These are phyloP conservation scores for Lydus trimaculatus DNA, from an alignment of 2,888 invertebrate genomes.

Conservation along the genomic window DNA sequence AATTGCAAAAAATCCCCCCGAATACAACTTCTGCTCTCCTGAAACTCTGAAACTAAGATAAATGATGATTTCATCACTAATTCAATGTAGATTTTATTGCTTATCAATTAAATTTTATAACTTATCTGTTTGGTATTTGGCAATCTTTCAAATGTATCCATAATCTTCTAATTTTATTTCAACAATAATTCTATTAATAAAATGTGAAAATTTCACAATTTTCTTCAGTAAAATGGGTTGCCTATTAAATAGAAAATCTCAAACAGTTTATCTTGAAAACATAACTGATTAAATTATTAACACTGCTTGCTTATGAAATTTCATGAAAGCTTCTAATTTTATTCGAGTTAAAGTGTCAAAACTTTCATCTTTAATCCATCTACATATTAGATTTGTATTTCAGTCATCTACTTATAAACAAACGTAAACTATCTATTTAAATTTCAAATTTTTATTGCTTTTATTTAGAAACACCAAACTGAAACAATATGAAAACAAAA, in stretches of 20 bases:
- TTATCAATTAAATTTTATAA: neutral
- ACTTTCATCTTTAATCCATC: neutral
- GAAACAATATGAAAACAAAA: neutral
- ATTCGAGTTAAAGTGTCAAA: neutral
- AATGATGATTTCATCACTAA: too few species aligned
- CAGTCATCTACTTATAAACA: neutral
- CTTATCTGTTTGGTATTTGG: neutral
- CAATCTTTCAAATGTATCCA: neutral
- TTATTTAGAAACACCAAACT: neutral
- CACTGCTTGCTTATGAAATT: neutral
- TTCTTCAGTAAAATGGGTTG: neutral
- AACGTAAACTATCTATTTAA: neutral
- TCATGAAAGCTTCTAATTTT: neutral
- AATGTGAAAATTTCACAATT: neutral
- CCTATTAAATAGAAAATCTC: neutral
- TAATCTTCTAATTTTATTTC: neutral
- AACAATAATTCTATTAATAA: neutral
- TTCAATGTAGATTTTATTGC: too few species aligned
- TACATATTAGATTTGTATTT: neutral
- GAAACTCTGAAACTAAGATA: too few species aligned
- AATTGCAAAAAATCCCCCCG: too few species aligned
- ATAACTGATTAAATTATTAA: conserved; percentile 2
- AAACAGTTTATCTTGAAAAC: neutral
- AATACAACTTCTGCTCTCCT: too few species aligned
- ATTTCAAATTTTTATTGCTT: neutral